These are phyloP conservation scores for Odontothrips loti DNA, from an alignment of 2,888 invertebrate genomes.

Conservation along the genomic window DNA sequence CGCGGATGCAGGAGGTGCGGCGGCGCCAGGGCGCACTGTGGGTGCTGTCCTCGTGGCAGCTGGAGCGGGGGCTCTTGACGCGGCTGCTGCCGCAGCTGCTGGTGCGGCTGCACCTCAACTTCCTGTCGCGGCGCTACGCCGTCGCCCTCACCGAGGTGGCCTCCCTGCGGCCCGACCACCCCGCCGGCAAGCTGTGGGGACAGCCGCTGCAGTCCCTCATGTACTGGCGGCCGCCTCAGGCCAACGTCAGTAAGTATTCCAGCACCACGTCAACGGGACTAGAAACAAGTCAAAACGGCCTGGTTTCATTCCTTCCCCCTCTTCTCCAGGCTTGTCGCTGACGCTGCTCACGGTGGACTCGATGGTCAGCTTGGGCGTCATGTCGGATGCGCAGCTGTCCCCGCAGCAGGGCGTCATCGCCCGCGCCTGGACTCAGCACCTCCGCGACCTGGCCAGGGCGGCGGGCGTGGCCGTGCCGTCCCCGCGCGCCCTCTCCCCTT, in stretches of 20 bases:
- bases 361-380: slow-evolving; percentile 61
- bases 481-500: not conserved
- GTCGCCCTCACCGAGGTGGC: slow-evolving; percentile 61
- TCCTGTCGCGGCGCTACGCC: slow-evolving; percentile 62
- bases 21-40: slow-evolving; percentile 53
- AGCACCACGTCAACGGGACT: too few species aligned
- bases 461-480: slow-evolving; percentile 32
- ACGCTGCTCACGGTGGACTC: slow-evolving; percentile 66
- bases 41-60: slow-evolving; percentile 52
- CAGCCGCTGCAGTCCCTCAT: slow-evolving; percentile 60
- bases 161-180: slow-evolving; percentile 46
- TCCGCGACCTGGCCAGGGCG: slow-evolving; percentile 39
- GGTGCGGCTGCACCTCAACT: slow-evolving; percentile 56
- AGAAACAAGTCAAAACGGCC: too few species aligned
- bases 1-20: slow-evolving; percentile 47
- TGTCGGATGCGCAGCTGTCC: slow-evolving; percentile 66
- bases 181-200: slow-evolving; percentile 55
- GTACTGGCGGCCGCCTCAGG: slow-evolving; percentile 72
- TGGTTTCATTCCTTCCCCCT: slow-evolving; percentile 9
- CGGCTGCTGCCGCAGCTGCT: slow-evolving; percentile 58
- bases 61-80: slow-evolving; percentile 57
- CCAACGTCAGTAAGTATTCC: slow-evolving; percentile 63
- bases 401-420: slow-evolving; percentile 60
- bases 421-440: slow-evolving; percentile 39
- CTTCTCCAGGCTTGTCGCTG: slow-evolving; percentile 62